Conservation (phyloP, 2,113 vertebrate species). For the Odocoileus virginianus region DNA sequence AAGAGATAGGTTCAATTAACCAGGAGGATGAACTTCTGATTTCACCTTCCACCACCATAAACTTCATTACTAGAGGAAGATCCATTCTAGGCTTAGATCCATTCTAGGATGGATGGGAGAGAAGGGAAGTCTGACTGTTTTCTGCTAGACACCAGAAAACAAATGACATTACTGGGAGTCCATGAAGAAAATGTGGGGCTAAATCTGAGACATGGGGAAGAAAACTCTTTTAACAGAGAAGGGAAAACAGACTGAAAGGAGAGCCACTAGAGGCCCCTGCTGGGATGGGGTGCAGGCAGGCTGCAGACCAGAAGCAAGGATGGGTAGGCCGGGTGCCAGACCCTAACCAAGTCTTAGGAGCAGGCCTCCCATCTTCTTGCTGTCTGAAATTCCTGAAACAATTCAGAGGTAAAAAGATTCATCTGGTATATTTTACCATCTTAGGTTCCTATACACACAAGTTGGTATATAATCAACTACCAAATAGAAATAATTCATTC, state of each 20-base stretch:
- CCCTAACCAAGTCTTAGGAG: neutral
- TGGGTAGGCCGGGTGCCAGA: neutral
- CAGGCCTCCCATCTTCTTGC: neutral
- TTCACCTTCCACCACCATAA: neutral
- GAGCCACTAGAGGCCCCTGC: neutral
- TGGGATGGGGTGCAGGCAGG: neutral
- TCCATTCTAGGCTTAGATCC: neutral
- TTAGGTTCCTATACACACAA: neutral
- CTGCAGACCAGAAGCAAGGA: neutral
- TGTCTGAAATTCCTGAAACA: neutral
- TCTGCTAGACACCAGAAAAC: neutral
- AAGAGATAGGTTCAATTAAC: neutral
- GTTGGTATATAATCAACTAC: neutral
- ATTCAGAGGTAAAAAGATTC: neutral
- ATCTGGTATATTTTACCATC: neutral
- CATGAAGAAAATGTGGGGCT: neutral
- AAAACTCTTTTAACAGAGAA: neutral
- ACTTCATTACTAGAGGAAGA: neutral
- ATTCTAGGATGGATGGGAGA: neutral
- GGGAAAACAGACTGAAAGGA: neutral
- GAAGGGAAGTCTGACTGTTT: neutral
- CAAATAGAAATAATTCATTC: neutral
- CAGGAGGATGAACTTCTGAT: neutral
- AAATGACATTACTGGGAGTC: neutral
- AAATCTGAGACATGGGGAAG: neutral